Evolutionary conservation across 2,888 invertebrate genomes (phyloP).

Genomic region (Acanthosoma haemorrhoidale): DNA sequence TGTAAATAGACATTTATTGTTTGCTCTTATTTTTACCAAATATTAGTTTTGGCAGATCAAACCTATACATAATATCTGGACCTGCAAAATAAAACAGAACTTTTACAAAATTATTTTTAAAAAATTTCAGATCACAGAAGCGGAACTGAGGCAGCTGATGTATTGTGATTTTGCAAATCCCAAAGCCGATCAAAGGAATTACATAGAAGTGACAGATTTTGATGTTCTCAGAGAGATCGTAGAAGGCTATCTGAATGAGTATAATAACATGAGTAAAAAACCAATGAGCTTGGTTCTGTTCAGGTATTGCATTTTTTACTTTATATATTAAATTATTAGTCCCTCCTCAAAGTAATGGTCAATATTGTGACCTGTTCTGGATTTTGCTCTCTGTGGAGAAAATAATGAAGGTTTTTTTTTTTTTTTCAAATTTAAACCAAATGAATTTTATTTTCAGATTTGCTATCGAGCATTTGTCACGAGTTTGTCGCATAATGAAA

Average conservation of each 20-base stretch:
- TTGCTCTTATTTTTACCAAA: not conserved
- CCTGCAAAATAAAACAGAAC: not conserved
- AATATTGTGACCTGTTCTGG: not conserved
- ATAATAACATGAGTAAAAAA: conserved; percentile 91
- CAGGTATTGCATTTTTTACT: conserved; percentile 51
- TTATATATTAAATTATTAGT: not conserved
- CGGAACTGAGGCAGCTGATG: conserved; percentile 75
- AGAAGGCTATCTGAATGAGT: conserved; percentile 82
- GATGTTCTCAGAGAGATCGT: conserved; percentile 74
- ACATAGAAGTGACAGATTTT: conserved; percentile 80
- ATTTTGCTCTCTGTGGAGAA: not conserved
- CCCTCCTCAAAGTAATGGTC: not conserved
- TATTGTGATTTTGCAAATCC: conserved; percentile 95
- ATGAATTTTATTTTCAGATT: conserved; percentile 65
- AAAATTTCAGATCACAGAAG: conserved; percentile 62
- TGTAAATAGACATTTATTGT: not conserved
- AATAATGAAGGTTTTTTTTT: not conserved
- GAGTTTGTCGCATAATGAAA: conserved; percentile 82
- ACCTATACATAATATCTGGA: too few species aligned
- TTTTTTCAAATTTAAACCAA: not conserved
- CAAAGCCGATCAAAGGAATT: conserved; percentile 81
- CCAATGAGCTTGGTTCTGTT: conserved; percentile 93
- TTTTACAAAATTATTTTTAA: too few species aligned
- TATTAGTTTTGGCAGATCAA: not conserved
- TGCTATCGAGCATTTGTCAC: conserved; percentile 88